Evolutionary conservation across 2,797 vertebrate species (phyloP), one percentile per base, ranked within the genome.

Genomic region (Pogonophryne albipinna): DNA sequence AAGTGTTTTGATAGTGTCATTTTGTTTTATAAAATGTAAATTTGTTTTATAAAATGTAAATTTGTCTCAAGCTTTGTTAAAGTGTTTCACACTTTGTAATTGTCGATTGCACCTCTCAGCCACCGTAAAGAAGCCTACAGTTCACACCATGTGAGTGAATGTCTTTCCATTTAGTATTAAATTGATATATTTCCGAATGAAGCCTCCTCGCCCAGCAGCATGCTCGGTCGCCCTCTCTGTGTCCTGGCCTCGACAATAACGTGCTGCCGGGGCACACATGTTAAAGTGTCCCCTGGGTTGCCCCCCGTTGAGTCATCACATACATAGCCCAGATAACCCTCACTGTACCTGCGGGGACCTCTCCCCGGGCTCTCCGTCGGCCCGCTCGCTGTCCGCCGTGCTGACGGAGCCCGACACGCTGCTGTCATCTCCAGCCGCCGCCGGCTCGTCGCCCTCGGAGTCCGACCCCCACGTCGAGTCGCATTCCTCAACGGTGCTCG

Each of bases 381-480:
- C 84, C 85, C 92, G 91, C 31, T 84, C 89, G 61, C 88, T 75
- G 58, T 92, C 91, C 57, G 84, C 74, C 67, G 89, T 88, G 76
- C 91, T 89, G 79, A 78, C 62, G 67, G 85, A 79, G 76, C 94
- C 96, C 11, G 93, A 93, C 78, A 85, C 75, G 74, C 93, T 90
- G 89, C 89, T 90, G 90, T 94, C 92, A 57, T 94, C 92, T 4
- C 92, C 93, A 3, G 71, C 89, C 71, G 77, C 87, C 73, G 77
- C 87, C 74, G 83, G 88, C 71, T 94, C 90, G 27, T 96, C 96
- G 68, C 93, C 87, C 89, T 97, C 97, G 5, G 97, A 98, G 94
- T 98, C 97, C 47, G 96, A 97, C 75, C 96, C 97, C 97, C 98
- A 98, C 87, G 97, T 98, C 88, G 97, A 99, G 95, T 98, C 97